Conservation (phyloP, 2,797 vertebrate genomes). For the Morelia viridis region DNA sequence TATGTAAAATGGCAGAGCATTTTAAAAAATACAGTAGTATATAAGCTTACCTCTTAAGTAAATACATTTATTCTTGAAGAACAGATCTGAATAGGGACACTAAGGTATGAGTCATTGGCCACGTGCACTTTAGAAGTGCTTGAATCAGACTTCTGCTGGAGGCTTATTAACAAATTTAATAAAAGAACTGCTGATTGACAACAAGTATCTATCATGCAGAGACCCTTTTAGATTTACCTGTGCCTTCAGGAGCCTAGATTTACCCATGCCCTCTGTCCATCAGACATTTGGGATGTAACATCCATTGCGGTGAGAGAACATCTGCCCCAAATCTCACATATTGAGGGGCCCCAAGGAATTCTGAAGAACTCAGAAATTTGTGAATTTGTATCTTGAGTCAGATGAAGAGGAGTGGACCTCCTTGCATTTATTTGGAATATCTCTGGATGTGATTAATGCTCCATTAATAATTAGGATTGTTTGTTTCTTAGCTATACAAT, state of each 20-base stretch:
- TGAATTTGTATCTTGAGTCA: not conserved
- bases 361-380: not conserved
- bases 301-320: not conserved
- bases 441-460: not conserved
- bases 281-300: conserved; percentile 38
- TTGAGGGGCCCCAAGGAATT: not conserved
- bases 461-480: not conserved
- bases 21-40: not conserved
- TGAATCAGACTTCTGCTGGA: conserved; percentile 55
- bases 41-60: not conserved
- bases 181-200: conserved; percentile 62
- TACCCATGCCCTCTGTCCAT: conserved; percentile 52
- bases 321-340: not conserved
- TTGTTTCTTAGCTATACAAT: not conserved
- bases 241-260: conserved; percentile 33
- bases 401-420: not conserved
- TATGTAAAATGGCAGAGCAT: conserved; percentile 28
- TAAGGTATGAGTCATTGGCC: conserved; percentile 22
- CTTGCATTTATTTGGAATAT: not conserved
- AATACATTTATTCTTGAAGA: conserved; percentile 42
- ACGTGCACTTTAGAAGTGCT: conserved; percentile 43
- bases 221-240: conserved; percentile 32
- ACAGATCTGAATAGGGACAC: conserved; percentile 33
- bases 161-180: conserved; percentile 49
- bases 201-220: conserved; percentile 47